Conservation (phyloP, 1,140 invertebrate genomes). For the Chrysoperla carnea region DNA sequence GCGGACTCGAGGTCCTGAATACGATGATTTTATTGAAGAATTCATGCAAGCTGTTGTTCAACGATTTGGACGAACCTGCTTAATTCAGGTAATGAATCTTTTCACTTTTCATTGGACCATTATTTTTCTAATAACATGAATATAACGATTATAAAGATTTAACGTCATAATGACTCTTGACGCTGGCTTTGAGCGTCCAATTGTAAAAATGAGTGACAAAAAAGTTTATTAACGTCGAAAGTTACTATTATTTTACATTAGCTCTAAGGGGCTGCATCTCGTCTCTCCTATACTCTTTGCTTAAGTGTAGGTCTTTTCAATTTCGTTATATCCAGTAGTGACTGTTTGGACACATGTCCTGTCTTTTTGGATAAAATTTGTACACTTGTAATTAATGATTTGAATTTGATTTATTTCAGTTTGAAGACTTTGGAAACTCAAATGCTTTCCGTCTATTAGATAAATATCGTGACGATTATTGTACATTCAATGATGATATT, state of each 20-base stretch:
- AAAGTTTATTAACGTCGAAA: too few species aligned
- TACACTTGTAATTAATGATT: not conserved
- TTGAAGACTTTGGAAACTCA: constrained; percentile 87
- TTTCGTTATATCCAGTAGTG: too few species aligned
- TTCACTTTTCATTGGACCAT: constrained; percentile 21
- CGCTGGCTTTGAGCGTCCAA: not conserved
- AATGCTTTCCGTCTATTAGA: constrained; percentile 78
- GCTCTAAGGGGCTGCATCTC: too few species aligned
- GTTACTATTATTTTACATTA: too few species aligned
- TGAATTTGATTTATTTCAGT: constrained; percentile 37
- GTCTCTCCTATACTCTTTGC: too few species aligned
- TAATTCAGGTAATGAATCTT: constrained; percentile 39
- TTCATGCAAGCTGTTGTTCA: constrained; percentile 92
- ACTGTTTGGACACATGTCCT: too few species aligned
- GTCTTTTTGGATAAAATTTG: too few species aligned
- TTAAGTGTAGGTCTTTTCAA: too few species aligned
- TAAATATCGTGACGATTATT: constrained; percentile 70
- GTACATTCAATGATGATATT: constrained; percentile 94
- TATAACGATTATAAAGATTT: too few species aligned
- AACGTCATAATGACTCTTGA: too few species aligned
- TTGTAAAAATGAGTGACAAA: too few species aligned
- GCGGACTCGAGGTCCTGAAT: constrained; percentile 67
- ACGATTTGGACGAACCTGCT: constrained; percentile 75
- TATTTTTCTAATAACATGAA: not conserved
- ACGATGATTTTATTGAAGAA: constrained; percentile 94